A percentile compares a stretch with the other conserved stretches of the same genome.
Conservation (phyloP, 2,797 vertebrate species). For the Lepilemur ruficaudatus region DNA sequence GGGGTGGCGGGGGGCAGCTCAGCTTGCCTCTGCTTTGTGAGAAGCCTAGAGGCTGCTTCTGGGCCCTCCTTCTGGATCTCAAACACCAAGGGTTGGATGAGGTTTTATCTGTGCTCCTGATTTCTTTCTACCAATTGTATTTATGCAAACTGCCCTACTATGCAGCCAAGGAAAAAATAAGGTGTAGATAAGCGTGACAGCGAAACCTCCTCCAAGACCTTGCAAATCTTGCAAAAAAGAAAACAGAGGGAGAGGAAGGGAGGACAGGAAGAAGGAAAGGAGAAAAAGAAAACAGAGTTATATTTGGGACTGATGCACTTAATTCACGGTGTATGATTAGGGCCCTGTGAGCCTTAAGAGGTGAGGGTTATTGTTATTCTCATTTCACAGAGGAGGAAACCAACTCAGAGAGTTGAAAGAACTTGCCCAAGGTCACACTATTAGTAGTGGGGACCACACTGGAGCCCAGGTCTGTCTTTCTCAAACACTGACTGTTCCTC, state of each 20-base stretch:
- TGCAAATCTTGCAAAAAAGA: not conserved
- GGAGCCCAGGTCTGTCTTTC: not conserved
- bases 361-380: not conserved
- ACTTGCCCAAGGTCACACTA: not conserved
- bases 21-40: accelerated
- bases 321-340: not conserved
- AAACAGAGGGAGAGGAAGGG: not conserved
- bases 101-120: slow-evolving; percentile 38
- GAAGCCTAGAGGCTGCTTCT: not conserved
- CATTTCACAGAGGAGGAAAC: not conserved
- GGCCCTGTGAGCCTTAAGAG: not conserved
- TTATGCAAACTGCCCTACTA: slow-evolving; percentile 46
- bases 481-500: not conserved
- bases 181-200: slow-evolving; percentile 23
- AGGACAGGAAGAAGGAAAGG: not conserved
- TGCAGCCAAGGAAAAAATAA: not conserved
- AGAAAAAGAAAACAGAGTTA: not conserved
- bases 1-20: no score
- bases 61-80: not conserved
- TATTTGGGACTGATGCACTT: not conserved
- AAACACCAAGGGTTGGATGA: no score
- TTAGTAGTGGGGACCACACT: not conserved
- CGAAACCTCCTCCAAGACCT: slow-evolving; percentile 44
- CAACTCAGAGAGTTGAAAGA: not conserved
- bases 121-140: slow-evolving; percentile 20